Evolutionary conservation across 2,888 invertebrate genomes (phyloP), one percentile per base, ranked within the genome.

Genomic region (Choristoneura rosaceana): DNA sequence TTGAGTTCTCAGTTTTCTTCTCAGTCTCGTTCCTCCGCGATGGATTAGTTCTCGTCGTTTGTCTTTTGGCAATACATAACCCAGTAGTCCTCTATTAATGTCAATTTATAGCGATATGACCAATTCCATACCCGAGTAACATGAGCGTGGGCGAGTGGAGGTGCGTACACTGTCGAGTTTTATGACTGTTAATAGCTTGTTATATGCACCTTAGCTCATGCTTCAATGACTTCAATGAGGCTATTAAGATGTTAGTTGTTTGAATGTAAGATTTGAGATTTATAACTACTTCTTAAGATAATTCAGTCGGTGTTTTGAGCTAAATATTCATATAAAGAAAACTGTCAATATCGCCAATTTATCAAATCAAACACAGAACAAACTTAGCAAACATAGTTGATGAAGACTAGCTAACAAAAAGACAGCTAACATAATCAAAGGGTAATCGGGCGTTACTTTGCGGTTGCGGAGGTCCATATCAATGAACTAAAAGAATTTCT

Each of bases 171-270:
- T 83, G 82, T 82, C 81, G 82, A 84, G 80, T 84, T 87, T 87
- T 87, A 89, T 85, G 87, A 81, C 80, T 81, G 78, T 81, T 89
- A 88, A 89, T 88, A 82, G 86, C 78, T 82, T 81, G 84, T 88
- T 88, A 88, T 84, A 83, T 81, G 84, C 84, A 85, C 83, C 86
- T 88, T 79, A 84, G 84, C 84, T 86, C 85, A 80, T 80, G 76
- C 78, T 81, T 83, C 82, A 81, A 80, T 80, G 81, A 80, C 78
- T 81, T 83, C 82, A 80, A 80, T 80, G 81, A 80, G 86, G 85
- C 84, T 84, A 88, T 69, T 41, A 25, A 63, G 67, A 52, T 55
- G n/a, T 59, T 14, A 45, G 33, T 17, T 45, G 64, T 47, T 45
- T 25, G 58, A n/a, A 17, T 17, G 12, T 66, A 34, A 64, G 61